Evolutionary conservation across 1,140 invertebrate genomes (phyloP).

Genomic region (Aphelenchoides fujianensis): DNA sequence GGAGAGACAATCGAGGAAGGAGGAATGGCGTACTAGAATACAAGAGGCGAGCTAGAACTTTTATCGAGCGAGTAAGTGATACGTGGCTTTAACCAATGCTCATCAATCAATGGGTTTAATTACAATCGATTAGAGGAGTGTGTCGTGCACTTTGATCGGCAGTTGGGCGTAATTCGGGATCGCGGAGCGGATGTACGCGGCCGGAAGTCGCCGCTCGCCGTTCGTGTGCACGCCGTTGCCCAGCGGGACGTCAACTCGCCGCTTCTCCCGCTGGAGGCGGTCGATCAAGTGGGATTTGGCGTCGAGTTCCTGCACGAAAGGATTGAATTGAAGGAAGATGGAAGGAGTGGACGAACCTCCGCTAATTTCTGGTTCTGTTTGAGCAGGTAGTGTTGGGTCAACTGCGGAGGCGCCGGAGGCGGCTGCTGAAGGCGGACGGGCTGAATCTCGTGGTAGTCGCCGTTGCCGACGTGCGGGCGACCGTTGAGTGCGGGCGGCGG

Average conservation of each 20-base stretch:
- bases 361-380: conserved; percentile 20
- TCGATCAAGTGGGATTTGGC: conserved; percentile 34
- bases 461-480: conserved; percentile 8
- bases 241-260: background rate
- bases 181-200: conserved; percentile 40
- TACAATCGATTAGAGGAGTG: conserved; percentile 32
- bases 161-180: conserved; percentile 19
- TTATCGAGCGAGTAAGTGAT: too few relatives aligned
- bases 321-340: background rate
- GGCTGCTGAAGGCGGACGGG: too few relatives aligned
- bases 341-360: conserved; percentile 11
- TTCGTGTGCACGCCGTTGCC: background rate
- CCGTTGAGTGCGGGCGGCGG: background rate
- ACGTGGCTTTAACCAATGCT: too few relatives aligned
- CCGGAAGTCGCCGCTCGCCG: conserved; percentile 15
- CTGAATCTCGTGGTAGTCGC: too few relatives aligned
- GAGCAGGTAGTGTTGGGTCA: conserved; percentile 16
- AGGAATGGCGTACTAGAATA: too few relatives aligned
- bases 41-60: too few relatives aligned
- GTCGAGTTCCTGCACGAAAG: conserved; percentile 28
- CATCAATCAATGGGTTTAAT: too few relatives aligned
- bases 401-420: too few relatives aligned
- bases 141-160: conserved; percentile 41
- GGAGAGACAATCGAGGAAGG: too few relatives aligned
- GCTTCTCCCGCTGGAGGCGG: conserved; percentile 32